Evolutionary conservation across 1,140 invertebrate species (phyloP), one percentile per base, ranked within the genome.

Genomic region (Andrena cerasifolii): DNA sequence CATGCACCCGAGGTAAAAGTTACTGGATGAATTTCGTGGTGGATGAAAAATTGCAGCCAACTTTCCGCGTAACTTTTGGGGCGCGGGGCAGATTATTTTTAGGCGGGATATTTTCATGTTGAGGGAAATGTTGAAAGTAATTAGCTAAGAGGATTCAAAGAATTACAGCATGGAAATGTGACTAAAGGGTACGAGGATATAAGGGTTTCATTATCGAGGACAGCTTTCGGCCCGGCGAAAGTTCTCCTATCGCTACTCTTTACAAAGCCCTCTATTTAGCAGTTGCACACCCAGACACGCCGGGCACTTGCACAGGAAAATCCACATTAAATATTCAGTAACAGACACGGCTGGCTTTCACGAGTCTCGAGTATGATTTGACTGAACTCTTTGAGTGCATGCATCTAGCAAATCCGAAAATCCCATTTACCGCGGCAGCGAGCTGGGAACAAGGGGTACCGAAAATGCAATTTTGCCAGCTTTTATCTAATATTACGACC

Each of bases 401-500:
- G 66, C 68, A 80, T 80, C 73, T 63, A 76, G 56, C 82, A 84
- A 84, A 85, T 84, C 78, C 78, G 82, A 77, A 77, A 84, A 84
- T 84, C 82, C 78, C 72, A 84, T 85, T 85, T 80, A 49, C 67
- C 8, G 54, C 58, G 67, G 54, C 67, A 58, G 76, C 66, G 51
- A 71, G 66, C 28, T 71, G 51, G 74, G 82, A 84, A 84, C 82
- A 72, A 75, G 49, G 78, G 47, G 56, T 54, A 65, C 79, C 72
- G 68, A 77, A 84, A 85, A 85, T 85, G 78, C 83, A 80, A 84
- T 85, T 85, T 77, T 70, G 56, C 73, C 66, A 85, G 82, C 83
- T 85, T 84, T 85, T 65, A 84, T 63, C 82, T 84, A 84, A 84
- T 84, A 84, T 85, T 68, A 58, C 73, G 62, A 79, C 62, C 78